Evolutionary conservation across 2,888 invertebrate genomes (phyloP).

Genomic region (Acleris cristana): DNA sequence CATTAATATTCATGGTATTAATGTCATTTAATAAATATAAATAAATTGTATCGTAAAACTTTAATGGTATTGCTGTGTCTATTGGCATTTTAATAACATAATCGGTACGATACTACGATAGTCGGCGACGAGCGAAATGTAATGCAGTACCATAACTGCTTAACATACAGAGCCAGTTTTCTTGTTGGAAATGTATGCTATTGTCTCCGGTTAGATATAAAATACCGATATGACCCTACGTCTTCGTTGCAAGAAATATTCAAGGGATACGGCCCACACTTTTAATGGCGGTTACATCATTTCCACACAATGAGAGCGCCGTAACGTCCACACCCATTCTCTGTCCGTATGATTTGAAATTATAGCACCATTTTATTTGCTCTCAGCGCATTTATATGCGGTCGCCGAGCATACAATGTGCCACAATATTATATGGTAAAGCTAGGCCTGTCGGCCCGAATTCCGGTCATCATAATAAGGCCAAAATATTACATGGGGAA

Average conservation of each 20-base stretch:
- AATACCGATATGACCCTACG: constrained; percentile 83
- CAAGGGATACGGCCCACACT: constrained; percentile 83
- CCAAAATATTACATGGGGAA: constrained; percentile 6
- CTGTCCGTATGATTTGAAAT: constrained; percentile 85
- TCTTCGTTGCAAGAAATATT: constrained; percentile 84
- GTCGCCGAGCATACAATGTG: constrained; percentile 78
- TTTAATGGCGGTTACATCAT: constrained; percentile 84
- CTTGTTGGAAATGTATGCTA: constrained; percentile 79
- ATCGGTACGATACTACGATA: constrained; percentile 53
- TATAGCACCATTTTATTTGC: constrained; percentile 84
- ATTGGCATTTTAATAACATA: constrained; percentile 50
- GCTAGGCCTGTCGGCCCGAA: constrained; percentile 43
- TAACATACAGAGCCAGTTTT: constrained; percentile 73
- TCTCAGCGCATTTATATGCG: constrained; percentile 82
- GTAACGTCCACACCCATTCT: constrained; percentile 81
- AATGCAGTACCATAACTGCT: constrained; percentile 68
- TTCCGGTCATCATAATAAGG: constrained; percentile 12
- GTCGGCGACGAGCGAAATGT: constrained; percentile 56
- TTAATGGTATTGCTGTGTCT: constrained; percentile 8
- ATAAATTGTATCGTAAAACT: constrained; percentile 24
- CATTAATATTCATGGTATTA: constrained; percentile 35
- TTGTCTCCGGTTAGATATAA: constrained; percentile 82
- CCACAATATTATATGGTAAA: constrained; percentile 77
- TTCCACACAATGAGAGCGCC: constrained; percentile 84
- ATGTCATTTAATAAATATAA: constrained; percentile 25